Base-by-base conservation (phyloP, 2,797 vertebrate species). In the Allobates femoralis region DNA sequence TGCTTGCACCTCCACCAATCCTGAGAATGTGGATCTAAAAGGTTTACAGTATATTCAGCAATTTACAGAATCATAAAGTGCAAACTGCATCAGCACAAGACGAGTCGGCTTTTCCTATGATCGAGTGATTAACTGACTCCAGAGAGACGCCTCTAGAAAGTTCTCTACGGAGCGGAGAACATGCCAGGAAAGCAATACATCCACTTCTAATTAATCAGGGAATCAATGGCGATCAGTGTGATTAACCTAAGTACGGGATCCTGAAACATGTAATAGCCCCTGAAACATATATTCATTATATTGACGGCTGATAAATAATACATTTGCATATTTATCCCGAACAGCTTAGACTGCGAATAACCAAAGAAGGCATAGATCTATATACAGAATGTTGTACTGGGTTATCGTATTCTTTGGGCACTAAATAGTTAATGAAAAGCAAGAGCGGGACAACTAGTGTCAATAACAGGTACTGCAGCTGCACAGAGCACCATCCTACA, bases 221-320 rank as follows among this genome's bases (percentile, higher is more conserved):
- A 66, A 66, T 66, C 30, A 66, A 34, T 66, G 30, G 5, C 2
- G 64, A 66, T 66, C 64, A 8, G 64, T 66, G 28, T 66, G 62
- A 66, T 66, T 66, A 66, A 66, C 28, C 18, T 66, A 66, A 19
- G 4, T 18, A 32, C 32, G 64, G 30, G 28, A 66, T 66, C 64
- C 30, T 66, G 64, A 19, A 30, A 66, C 28, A 10, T 32, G 64
- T 66, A 66, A 32, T 66, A 66, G 30, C 28, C 64, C 28, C 64
- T 66, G 64, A 66, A 66, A 66, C 7, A 66, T 32, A 66, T 1
- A 66, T 66, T 66, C 30, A 66, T 66, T 66, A 66, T 66, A 66
- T 19, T 18, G 64, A 66, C 64, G 15, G 30, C 28, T 32, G 5
- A 66, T 66, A 66, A 32, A 66, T 66, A 32, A 66, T 18, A 26